A percentile compares a stretch with the other conserved stretches of the same genome.
phyloP scores from a whole-genome alignment of 2,888 invertebrate genomes.

The Cheilosia pagana region DNA sequence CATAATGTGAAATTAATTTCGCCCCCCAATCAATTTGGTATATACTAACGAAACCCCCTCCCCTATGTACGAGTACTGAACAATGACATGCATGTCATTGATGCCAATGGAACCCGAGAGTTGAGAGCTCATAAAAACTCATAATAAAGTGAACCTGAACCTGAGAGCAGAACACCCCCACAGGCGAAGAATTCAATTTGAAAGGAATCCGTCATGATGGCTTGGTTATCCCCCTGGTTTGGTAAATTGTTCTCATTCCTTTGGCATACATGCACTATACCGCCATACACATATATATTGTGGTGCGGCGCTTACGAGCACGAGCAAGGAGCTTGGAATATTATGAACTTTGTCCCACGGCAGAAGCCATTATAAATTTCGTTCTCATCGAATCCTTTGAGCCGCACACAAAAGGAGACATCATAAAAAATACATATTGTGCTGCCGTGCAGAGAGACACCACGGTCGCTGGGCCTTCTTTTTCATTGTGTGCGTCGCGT shows the following conservation, averaged over 20 bases:
- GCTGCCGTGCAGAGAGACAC: conserved; percentile 6
- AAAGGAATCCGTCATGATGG: conserved; percentile 54
- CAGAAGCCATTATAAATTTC: conserved; percentile 64
- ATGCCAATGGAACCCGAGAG: conserved; percentile 16
- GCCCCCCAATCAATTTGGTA: not conserved
- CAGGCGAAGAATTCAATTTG: conserved; percentile 60
- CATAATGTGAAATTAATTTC: conserved; percentile 14
- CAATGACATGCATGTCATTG: conserved; percentile 18
- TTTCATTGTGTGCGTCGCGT: conserved; percentile 23
- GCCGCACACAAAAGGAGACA: conserved; percentile 56
- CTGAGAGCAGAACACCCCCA: conserved; percentile 20
- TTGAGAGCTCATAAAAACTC: conserved; percentile 57
- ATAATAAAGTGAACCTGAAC: conserved; percentile 52
- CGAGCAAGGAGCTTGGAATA: conserved; percentile 40
- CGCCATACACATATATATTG: conserved; percentile 1
- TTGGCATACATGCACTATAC: conserved; percentile 1
- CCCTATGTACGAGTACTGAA: not conserved
- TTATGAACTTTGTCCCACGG: conserved; percentile 52
- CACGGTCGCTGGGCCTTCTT: conserved; percentile 1
- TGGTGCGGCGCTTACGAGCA: conserved; percentile 31
- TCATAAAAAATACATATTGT: conserved; percentile 58
- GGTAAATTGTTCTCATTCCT: conserved; percentile 56
- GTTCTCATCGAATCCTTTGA: conserved; percentile 68
- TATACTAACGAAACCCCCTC: conserved; percentile 34
- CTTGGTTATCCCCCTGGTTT: conserved; percentile 13